A percentile compares a stretch with the other conserved stretches of the same genome.
These are phyloP conservation scores for Mythimna ferrago DNA, from an alignment of 2,888 invertebrate genomes.

Conservation along the genomic window DNA sequence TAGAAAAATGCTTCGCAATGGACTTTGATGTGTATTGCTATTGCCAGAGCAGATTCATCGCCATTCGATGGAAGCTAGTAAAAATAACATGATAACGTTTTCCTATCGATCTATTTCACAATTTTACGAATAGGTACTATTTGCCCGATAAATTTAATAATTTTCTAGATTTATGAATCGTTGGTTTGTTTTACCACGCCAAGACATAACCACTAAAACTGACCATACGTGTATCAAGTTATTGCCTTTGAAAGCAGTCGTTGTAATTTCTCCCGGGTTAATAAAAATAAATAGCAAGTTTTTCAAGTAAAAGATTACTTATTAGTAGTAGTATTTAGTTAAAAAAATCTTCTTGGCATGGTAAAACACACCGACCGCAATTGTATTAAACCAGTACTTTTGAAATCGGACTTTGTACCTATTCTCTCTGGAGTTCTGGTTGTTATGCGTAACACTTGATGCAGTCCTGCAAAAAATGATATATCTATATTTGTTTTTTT, in stretches of 20 bases:
- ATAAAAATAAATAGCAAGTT: too few relatives aligned
- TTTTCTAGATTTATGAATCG: background rate
- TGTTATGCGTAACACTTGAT: background rate
- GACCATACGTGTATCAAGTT: too few relatives aligned
- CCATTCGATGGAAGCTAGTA: background rate
- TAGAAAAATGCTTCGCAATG: constrained; percentile 26
- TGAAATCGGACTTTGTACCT: background rate
- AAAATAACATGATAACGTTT: background rate
- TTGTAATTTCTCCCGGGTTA: too few relatives aligned
- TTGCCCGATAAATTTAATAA: background rate
- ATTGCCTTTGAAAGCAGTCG: too few relatives aligned
- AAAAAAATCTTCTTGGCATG: too few relatives aligned
- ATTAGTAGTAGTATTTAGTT: too few relatives aligned
- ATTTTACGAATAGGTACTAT: background rate
- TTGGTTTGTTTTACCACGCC: background rate
- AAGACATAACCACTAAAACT: too few relatives aligned
- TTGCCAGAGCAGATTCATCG: background rate
- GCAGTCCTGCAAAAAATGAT: background rate
- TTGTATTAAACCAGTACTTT: too few relatives aligned
- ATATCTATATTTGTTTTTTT: too few relatives aligned
- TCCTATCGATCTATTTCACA: background rate
- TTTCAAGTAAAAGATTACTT: too few relatives aligned
- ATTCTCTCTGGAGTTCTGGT: background rate
- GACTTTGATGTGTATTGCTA: constrained; percentile 35
- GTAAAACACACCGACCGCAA: background rate